Base-by-base conservation (phyloP, 2,888 invertebrate species). In the Cerastis rubricosa region DNA sequence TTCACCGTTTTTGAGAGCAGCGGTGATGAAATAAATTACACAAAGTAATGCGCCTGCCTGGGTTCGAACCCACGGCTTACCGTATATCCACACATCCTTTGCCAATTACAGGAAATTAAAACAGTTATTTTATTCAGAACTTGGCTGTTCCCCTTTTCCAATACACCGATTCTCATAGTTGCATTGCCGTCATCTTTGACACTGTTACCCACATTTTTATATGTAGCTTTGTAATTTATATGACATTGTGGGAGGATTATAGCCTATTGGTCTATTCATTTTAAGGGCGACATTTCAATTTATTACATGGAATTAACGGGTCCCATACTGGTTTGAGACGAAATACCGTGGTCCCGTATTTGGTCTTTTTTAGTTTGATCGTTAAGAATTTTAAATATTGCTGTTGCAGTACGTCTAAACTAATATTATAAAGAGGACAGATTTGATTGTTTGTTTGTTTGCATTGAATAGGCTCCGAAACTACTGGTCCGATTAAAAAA, bases 191-290 rank as follows among this genome's bases (percentile, higher is more conserved):
- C 72, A 69, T 82, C 35, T 78, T 77, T 83, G 84, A 83, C 76
- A 84, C 74, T 63, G 40, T 91, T 90, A 82, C 85, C 71, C 65
- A 76, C 74, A 79, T 80, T 80, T 80, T 74, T 57, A n/a, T n/a
- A 57, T 57, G 64, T 73, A 64, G 8, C 61, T 71, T n/a, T 43
- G 2, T 83, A 66, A 75, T 35, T 35, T 59, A 77, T 92, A 93
- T 90, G 84, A 74, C 75, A 73, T 80, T 81, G 92, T 92, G 90
- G 92, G 91, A 83, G 89, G 84, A 88, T 88, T 89, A 86, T 51
- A 17, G 47, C 35, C 65, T 54, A 87, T 85, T 81, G 87, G 84
- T 82, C 85, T 40, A 76, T 87, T 78, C 70, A 86, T 91, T 90
- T 91, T 91, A 90, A 86, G 87, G 88, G 81, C 65, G 85, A 87